Evolutionary conservation across 2,888 invertebrate species (phyloP), one percentile per base, ranked within the genome.

Genomic region (Vesta saturnalis): DNA sequence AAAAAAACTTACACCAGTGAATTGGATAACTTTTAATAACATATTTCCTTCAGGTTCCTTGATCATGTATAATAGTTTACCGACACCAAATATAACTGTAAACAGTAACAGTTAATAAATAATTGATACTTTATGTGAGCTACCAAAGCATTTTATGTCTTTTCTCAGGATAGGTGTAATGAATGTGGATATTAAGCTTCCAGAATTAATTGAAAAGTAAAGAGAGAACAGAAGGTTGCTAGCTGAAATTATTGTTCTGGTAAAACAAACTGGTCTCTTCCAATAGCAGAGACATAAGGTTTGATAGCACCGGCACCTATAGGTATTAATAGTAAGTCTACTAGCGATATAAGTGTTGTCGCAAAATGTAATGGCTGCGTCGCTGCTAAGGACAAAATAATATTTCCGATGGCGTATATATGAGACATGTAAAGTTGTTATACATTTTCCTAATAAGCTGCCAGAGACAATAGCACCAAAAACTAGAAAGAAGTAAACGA

Each of bases 221-320:
- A 98, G 0, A 97, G 85, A 0, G 97, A 97, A 85, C 98, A 98
- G 85, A 95, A 98, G 68, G 89, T 90, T 14, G 91, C 90, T 68
- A 97, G 85, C 80, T 94, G 91, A 75, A 85, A 85, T 76, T 90
- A 91, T 84, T 97, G 94, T 73, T 93, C 91, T 0, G 94, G 94
- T 56, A 94, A 76, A 55, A 89, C 86, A 83, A 97, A 96, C 84
- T 97, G 97, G 82, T 98, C 97, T 0, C 97, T 97, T 0, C 97
- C 98, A 82, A 98, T 97, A 0, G 97, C 95, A 0, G 95, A 89
- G 0, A 98, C 97, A 79, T 97, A 97, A 0, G 97, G 97, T 80
- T 98, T 98, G 76, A 98, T 98, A 0, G 97, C 97, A 1, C 97
- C 97, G 0, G 96, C 96, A 0, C 96, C 97, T 12, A 96, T 77